phyloP scores from a whole-genome alignment of 2,888 invertebrate genomes.

The Ectropis crepuscularia region DNA sequence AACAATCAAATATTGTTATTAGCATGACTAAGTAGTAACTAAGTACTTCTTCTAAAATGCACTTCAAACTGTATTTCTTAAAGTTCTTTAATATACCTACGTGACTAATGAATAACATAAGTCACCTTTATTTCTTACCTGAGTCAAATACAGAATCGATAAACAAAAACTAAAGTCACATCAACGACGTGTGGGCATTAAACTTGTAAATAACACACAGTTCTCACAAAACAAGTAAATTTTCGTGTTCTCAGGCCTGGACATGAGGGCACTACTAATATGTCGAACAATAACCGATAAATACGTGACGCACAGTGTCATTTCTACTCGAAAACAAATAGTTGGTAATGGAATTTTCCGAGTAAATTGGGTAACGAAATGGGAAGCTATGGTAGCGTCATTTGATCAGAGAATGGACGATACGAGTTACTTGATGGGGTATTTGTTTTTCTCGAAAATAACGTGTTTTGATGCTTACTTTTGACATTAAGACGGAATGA shows the following conservation, averaged over 20 bases:
- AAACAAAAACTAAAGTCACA: slow-evolving; percentile 41
- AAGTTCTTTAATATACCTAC: slow-evolving; percentile 23
- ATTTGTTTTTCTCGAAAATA: slow-evolving; percentile 5
- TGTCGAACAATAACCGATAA: slow-evolving; percentile 25
- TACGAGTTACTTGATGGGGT: slow-evolving; percentile 16
- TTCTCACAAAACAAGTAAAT: slow-evolving; percentile 71
- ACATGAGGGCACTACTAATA: slow-evolving; percentile 63
- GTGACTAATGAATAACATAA: slow-evolving; percentile 25
- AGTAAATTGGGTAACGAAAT: slow-evolving; percentile 28
- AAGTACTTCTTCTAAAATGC: too few species aligned
- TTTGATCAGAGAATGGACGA: slow-evolving; percentile 17
- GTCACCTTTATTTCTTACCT: slow-evolving; percentile 34
- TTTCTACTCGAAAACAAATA: slow-evolving; percentile 31
- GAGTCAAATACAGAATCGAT: slow-evolving; percentile 41
- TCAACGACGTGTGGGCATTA: slow-evolving; percentile 24
- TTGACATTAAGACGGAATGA: too few species aligned
- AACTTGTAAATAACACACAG: slow-evolving; percentile 38
- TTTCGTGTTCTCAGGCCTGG: slow-evolving; percentile 61
- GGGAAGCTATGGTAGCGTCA: slow-evolving; percentile 16
- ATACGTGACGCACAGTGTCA: slow-evolving; percentile 28
- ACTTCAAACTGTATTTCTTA: not conserved
- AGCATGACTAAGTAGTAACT: too few species aligned
- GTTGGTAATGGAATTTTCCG: slow-evolving; percentile 29
- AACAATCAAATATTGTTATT: too few species aligned
- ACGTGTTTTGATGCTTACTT: not conserved